These are phyloP conservation scores for Lottia scabra DNA, from an alignment of 2,888 invertebrate species.

Conservation along the genomic window DNA sequence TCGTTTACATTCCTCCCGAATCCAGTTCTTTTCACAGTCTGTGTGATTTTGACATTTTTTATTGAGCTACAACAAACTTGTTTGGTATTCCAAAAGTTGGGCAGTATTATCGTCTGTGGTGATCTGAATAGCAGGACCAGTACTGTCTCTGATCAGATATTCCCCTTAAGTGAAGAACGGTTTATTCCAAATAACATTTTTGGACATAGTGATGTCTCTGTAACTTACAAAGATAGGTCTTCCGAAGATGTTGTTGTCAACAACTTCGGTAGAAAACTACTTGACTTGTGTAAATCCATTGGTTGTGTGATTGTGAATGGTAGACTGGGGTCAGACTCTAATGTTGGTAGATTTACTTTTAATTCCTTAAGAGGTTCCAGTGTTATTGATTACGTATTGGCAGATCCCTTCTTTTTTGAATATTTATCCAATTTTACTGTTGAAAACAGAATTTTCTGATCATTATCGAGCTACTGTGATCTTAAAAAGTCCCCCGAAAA, in stretches of 20 bases:
- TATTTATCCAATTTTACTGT: no score
- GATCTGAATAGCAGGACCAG: background rate
- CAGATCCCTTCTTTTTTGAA: no score
- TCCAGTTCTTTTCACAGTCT: background rate
- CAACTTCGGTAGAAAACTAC: constrained; percentile 11
- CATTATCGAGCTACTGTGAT: no score
- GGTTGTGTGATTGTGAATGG: constrained; percentile 18
- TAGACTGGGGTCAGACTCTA: constrained; percentile 6
- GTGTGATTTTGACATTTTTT: background rate
- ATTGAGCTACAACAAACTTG: background rate
- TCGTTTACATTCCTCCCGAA: background rate
- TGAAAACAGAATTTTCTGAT: no score
- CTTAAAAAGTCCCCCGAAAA: no score
- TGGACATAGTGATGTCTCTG: background rate
- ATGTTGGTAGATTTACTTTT: constrained; percentile 9
- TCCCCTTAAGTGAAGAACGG: background rate
- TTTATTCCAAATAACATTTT: no score
- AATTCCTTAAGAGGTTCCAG: constrained; percentile 7
- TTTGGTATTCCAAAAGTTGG: background rate
- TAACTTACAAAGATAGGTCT: background rate
- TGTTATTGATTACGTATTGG: constrained; percentile 12
- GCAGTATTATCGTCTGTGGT: background rate
- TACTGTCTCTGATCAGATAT: background rate
- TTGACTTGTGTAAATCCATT: constrained; percentile 13
- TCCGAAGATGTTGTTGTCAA: background rate